Base-by-base conservation (phyloP, 1,140 invertebrate genomes). In the Armadillidium nasatum region DNA sequence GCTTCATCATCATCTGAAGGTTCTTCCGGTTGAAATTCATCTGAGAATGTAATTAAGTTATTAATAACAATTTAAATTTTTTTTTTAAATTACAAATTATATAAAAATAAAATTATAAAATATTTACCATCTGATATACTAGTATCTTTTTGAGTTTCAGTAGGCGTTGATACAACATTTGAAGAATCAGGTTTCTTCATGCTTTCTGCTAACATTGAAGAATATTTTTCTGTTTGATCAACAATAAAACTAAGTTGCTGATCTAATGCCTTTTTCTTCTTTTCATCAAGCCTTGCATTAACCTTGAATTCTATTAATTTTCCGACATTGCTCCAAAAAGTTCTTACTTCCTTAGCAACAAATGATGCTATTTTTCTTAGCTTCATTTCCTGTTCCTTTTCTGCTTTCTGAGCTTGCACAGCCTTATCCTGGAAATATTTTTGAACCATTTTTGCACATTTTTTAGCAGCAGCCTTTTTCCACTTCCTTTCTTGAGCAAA, bases 171-270 rank as follows among this genome's bases (percentile, higher is more conserved):
- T 22, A 75, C 67, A 54, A 76, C 76, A 46, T 76, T 45, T 9
- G 76, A 75, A 22, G 68, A 84, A 46, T 86, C 84, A n/a, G 87
- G 85, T 83, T 89, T 89, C 82, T 90, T 92, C 86, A 94, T 90
- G 74, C 91, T 91, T 84, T 93, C 93, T 10, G 94, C 93, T 44
- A 96, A 85, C 86, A 93, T 90, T 4, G 92, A 92, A 33, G 96
- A 98, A 87, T 97, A 98, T 84, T 97, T 97, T 86, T 99, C 97
- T 0, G 97, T 99, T 86, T 98, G 95, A 86, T 97, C 96, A 68
- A 99, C 96, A 83, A 99, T 97, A 83, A 98, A 98, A 85, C 95
- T 97, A 22, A 99, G 88, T 85, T 99, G 97, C 81, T 98, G 91
- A 87, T 99, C 97, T 66, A 99, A 87, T 0, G 95, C 95, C 82